Conservation (phyloP, 2,797 vertebrate species). For the Otolemur crassicaudatus region DNA sequence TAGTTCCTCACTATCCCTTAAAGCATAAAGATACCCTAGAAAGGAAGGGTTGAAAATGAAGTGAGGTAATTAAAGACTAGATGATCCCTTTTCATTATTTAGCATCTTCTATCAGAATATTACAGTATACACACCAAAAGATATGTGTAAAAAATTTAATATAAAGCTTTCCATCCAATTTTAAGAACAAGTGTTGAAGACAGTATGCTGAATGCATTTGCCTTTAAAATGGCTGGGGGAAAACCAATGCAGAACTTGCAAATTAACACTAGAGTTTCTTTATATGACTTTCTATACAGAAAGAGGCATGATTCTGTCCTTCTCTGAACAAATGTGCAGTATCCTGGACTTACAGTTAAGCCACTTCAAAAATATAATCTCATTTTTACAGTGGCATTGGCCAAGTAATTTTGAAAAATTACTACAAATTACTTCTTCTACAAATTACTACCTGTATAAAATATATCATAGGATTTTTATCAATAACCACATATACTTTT, state of each 20-base stretch:
- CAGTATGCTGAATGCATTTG: not conserved
- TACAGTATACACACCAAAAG: not conserved
- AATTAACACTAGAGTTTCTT: not conserved
- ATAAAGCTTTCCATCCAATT: not conserved
- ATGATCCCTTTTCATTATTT: not conserved
- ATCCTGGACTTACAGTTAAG: not conserved
- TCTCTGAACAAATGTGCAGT: not conserved
- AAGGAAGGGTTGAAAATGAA: not conserved
- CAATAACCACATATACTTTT: not conserved
- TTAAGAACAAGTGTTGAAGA: not conserved
- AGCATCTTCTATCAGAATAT: not conserved
- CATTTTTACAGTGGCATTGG: not conserved
- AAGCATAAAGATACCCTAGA: not conserved
- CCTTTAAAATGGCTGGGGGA: not conserved
- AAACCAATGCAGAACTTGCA: not conserved
- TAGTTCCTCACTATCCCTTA: not conserved
- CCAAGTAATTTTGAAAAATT: not conserved
- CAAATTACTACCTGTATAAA: not conserved
- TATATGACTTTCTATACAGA: not conserved
- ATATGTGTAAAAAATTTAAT: not conserved
- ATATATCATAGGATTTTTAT: not conserved
- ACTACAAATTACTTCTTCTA: not conserved
- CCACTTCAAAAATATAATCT: not conserved
- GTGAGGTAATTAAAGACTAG: not conserved
- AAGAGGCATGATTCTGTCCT: not conserved